Percentiles rank a stretch among this genome's conserved stretches.
Conservation (phyloP, 2,888 invertebrate genomes). For the Gryllus longicercus region DNA sequence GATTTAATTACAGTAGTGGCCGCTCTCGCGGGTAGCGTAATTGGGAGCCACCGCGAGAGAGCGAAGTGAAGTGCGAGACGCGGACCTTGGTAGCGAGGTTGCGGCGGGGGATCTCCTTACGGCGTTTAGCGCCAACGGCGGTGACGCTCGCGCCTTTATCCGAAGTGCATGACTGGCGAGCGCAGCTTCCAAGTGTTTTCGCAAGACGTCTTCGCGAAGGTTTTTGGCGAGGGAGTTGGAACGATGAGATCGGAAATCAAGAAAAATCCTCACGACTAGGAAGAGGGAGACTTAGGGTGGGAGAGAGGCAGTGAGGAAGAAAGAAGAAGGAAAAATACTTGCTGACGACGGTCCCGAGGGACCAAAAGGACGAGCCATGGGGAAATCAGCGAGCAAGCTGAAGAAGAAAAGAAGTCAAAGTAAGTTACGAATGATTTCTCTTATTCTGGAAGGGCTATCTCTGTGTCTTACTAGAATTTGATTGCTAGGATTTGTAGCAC, state of each 20-base stretch:
- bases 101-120: background rate
- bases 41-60: background rate
- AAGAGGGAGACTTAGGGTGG: background rate
- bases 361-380: conserved; percentile 25
- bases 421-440: conserved; percentile 28
- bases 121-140: background rate
- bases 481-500: no score
- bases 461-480: background rate
- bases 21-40: background rate
- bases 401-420: conserved; percentile 35
- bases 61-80: background rate
- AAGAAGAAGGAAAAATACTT: background rate
- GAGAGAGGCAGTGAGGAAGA: background rate
- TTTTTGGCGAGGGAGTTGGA: background rate
- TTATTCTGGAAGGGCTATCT: background rate
- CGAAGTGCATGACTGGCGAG: background rate
- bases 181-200: background rate
- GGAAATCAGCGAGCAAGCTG: conserved; percentile 32
- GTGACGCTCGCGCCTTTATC: background rate
- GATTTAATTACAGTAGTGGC: background rate
- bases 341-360: background rate
- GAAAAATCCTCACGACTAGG: background rate
- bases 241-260: background rate
- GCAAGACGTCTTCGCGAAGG: background rate
- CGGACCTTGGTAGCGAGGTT: background rate